phyloP scores from a whole-genome alignment of 2,113 vertebrate genomes.

The Ptilorrhoa leucosticta region DNA sequence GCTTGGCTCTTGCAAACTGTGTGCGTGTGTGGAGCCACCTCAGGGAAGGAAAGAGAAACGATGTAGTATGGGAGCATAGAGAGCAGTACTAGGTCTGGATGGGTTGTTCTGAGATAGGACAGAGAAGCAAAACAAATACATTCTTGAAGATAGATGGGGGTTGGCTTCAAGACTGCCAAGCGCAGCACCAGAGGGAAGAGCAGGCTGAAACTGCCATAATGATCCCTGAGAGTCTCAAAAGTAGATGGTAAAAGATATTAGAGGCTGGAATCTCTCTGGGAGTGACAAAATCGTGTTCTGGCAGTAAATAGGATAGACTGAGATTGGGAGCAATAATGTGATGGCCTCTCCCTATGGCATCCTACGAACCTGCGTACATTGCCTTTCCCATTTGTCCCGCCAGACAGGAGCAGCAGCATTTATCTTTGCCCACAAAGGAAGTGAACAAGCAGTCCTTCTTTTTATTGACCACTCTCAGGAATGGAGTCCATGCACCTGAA shows the following conservation, averaged over 20 bases:
- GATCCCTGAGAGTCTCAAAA: neutral
- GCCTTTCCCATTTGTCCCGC: constrained; percentile 35
- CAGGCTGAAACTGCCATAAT: neutral
- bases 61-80: neutral
- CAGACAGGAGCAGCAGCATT: constrained; percentile 55
- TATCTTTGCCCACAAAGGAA: constrained; percentile 48
- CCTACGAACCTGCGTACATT: neutral
- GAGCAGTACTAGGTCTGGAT: neutral
- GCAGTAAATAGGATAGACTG: neutral
- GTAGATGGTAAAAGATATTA: constrained; percentile 8
- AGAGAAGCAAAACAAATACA: neutral
- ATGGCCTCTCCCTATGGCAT: neutral
- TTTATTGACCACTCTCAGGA: neutral
- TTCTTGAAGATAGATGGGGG: neutral
- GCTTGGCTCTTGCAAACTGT: neutral
- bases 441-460: constrained; percentile 3
- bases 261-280: neutral
- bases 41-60: neutral
- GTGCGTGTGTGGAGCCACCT: neutral
- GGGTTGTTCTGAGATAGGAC: neutral
- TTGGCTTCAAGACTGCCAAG: neutral
- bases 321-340: neutral
- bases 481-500: neutral
- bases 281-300: neutral
- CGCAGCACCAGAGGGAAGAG: neutral